Percentiles rank a stretch among this genome's conserved stretches.
Conservation (phyloP, 2,888 invertebrate species). For the Digitonthophagus gazella region DNA sequence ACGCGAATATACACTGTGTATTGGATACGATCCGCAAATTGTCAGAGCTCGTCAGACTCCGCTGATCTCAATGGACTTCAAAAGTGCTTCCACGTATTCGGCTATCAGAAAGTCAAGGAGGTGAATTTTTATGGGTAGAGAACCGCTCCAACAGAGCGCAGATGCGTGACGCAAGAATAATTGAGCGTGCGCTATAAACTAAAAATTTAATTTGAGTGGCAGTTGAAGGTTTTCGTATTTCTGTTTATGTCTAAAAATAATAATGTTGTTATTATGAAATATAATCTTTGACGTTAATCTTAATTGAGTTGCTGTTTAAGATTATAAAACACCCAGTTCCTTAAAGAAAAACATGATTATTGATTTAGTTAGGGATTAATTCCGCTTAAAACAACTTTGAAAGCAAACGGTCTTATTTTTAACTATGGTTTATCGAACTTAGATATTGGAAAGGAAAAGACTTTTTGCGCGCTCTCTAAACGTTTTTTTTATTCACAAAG, state of each 20-base stretch:
- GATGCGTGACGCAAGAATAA: neutral
- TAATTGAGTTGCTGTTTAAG: no score
- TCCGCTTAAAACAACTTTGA: neutral
- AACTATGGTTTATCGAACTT: neutral
- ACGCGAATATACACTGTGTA: no score
- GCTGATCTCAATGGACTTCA: slow-evolving; percentile 43
- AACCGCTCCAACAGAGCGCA: neutral
- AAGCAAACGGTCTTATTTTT: neutral
- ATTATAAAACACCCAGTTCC: no score
- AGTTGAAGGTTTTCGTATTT: neutral
- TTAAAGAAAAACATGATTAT: neutral
- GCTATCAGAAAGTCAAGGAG: slow-evolving; percentile 35
- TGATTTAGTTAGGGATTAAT: neutral
- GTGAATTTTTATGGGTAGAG: slow-evolving; percentile 18
- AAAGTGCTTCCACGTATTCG: slow-evolving; percentile 39
- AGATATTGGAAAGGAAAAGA: neutral
- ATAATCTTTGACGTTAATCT: no score
- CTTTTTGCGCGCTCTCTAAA: neutral
- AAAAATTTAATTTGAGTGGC: slow-evolving; percentile 2
- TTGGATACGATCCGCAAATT: neutral
- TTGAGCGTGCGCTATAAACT: neutral
- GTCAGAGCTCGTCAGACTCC: neutral
- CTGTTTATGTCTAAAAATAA: neutral
- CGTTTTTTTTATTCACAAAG: neutral
- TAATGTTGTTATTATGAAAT: neutral